phyloP scores from a whole-genome alignment of 2,113 vertebrate species.

The Nothocercus julius region DNA sequence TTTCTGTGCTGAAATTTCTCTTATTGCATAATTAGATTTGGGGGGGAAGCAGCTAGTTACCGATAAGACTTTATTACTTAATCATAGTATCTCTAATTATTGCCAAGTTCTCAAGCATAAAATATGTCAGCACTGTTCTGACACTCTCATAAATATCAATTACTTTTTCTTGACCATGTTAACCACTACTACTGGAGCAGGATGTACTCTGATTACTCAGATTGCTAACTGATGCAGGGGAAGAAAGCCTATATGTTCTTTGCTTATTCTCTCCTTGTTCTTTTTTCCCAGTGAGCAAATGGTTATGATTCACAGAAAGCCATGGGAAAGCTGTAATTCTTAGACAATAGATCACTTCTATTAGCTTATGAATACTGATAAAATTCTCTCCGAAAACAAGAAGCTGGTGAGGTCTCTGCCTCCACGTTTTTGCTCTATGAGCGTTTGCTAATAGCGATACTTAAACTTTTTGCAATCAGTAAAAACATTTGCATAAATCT shows the following conservation, averaged over 20 bases:
- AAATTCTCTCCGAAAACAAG: background rate
- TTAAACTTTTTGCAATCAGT: background rate
- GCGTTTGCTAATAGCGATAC: background rate
- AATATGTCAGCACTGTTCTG: background rate
- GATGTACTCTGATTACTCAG: background rate
- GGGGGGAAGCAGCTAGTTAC: background rate
- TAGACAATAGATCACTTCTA: background rate
- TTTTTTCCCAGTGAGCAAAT: background rate
- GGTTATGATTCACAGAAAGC: background rate
- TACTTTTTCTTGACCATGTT: background rate
- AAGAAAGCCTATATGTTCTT: background rate
- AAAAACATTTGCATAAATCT: background rate
- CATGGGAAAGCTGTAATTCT: background rate
- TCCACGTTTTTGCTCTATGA: background rate
- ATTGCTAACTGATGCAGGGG: background rate
- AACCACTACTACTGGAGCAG: background rate
- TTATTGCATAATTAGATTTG: background rate
- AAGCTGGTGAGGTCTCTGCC: background rate
- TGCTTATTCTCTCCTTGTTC: background rate
- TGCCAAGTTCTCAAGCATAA: background rate
- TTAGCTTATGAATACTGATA: background rate
- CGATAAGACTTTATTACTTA: background rate
- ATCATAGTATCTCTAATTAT: background rate
- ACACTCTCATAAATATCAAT: background rate
- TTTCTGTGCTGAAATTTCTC: background rate